Evolutionary conservation across 2,888 invertebrate genomes (phyloP).

Genomic region (Epirrhoe alternata): DNA sequence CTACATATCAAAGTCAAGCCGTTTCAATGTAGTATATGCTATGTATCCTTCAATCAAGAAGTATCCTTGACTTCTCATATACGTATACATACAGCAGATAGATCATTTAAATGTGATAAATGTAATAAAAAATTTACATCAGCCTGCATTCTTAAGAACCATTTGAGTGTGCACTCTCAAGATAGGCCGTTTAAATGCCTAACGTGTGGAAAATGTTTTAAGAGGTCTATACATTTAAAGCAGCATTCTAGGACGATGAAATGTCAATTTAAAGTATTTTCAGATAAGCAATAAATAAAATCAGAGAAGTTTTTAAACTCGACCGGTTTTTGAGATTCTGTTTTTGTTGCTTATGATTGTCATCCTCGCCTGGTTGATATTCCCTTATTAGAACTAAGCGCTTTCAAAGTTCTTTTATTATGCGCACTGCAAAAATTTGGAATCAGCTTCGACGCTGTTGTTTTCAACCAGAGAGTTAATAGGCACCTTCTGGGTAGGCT

Average conservation of each 20-base stretch:
- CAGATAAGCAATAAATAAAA: no score
- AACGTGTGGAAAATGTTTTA: constrained; percentile 14
- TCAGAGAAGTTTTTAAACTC: no score
- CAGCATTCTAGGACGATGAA: constrained; percentile 16
- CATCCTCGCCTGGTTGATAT: no score
- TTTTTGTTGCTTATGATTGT: no score
- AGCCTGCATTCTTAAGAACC: constrained; percentile 12
- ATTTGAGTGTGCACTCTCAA: constrained; percentile 16
- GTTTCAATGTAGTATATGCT: constrained; percentile 10
- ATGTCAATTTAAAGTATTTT: constrained; percentile 2
- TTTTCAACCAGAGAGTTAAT: no score
- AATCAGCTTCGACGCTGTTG: no score
- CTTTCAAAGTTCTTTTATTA: no score
- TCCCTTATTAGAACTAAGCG: no score
- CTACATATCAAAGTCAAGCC: constrained; percentile 22
- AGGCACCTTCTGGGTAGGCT: no score
- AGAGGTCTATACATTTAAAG: constrained; percentile 18
- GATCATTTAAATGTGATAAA: constrained; percentile 6
- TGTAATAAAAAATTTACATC: constrained; percentile 21
- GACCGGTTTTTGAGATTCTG: no score
- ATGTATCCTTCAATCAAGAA: constrained; percentile 18
- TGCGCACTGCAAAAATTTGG: no score
- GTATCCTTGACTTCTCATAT: constrained; percentile 10
- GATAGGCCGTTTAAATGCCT: constrained; percentile 11
- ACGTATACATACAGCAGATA: not conserved